Base-by-base conservation (phyloP, 1,140 invertebrate species). In the Gerris buenoi region DNA sequence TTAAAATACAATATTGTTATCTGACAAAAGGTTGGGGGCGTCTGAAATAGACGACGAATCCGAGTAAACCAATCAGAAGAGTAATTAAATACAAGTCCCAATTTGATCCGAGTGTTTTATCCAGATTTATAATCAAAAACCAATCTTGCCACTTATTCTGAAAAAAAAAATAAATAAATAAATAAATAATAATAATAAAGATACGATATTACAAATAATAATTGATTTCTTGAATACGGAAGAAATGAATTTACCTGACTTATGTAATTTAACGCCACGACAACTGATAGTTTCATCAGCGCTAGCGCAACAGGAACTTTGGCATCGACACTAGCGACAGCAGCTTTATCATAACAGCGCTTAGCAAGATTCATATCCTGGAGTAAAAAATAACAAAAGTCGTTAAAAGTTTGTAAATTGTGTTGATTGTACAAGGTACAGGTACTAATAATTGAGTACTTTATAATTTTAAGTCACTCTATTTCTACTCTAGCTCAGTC, bases 71-170 rank as follows among this genome's bases (percentile, higher is more conserved):
- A 1, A 89, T 86, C 15, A 97, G 79, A 25, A 88, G 77, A 61
- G 89, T 89, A 65, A 97, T 90, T 67, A 97, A 79, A 77, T 95
- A 97, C 15, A 97, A 79, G 78, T 97, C 95, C 95, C 95, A 98
- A 77, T 96, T 91, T 59, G 88, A 87, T 26, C 89, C 86, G 14
- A 96, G 79, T 26, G 83, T 77, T 66, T 84, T 81, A 67, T 86
- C 84, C 46, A 88, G 77, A 71, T 87, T 81, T 67, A 89, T 79
- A 13, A 88, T 75, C 33, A 85, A 65, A n/a, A 75, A 65, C 69
- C 73, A 71, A n/a, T 76, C 73, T 73, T 75, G 81, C 81, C 75
- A 88, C 74, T 70, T 83, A 67, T 86, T 85, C 84, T 89, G 77
- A 69, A 82, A 82, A 46, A 79, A 68, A 67, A 60, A 59, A 64